Evolutionary conservation across 2,797 vertebrate genomes (phyloP), one percentile per base, ranked within the genome.

Genomic region (Liasis olivaceus): DNA sequence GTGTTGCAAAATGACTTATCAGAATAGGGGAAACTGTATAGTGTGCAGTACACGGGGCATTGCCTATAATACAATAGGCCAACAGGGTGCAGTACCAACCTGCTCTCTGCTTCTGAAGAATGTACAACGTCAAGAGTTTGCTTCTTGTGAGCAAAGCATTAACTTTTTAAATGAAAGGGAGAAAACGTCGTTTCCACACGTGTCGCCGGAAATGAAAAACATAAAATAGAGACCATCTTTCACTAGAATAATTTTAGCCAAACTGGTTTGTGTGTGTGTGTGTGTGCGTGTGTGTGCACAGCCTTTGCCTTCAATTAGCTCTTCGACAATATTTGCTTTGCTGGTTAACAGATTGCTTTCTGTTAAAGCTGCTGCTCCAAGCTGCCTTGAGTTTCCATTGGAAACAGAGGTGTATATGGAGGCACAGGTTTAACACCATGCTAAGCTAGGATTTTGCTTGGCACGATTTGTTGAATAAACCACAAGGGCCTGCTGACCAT

Each of bases 71-170:
- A 0, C 58, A 22, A 14, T 47, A 64, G 85, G 94, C 97, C 96
- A 93, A 96, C 91, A 98, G 98, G 95, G 97, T 92, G 97, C 97
- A 97, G 96, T 96, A 96, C 95, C 89, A 88, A 91, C 93, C 97
- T 92, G 94, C 93, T 81, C 0, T 20, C 92, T 36, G 90, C 8
- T 31, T 93, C 89, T 20, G 4, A 84, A 84, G 24, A 17, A 15
- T 12, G n/a, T 6, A 11, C 20, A 0, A 66, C 56, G 2, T n/a
- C 0, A 72, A 0, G 17, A 1, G 2, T 1, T 88, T 88, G 72
- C 0, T 1, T 87, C 90, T 7, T 51, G 22, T 1, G 6, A 15
- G 26, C 47, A 91, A 90, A 95, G 93, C 90, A 85, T 72, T 47
- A 93, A 94, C 91, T 94, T 94, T 60, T 47, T 28, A 13, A 63